These are phyloP conservation scores for Sericinus montela DNA, from an alignment of 2,888 invertebrate genomes.

Conservation along the genomic window DNA sequence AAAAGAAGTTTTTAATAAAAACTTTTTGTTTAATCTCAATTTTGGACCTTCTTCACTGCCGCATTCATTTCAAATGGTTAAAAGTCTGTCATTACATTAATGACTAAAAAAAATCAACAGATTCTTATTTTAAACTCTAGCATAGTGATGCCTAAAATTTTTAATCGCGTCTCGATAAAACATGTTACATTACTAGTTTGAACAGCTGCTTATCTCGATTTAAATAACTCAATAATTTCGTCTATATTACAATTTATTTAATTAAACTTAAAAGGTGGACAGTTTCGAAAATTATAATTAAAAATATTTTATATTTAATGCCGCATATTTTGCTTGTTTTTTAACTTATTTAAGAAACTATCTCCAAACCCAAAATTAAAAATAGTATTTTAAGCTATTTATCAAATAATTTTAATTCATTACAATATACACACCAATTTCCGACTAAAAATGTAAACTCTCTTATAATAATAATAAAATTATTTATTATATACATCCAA, in stretches of 20 bases:
- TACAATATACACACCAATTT: too few relatives aligned
- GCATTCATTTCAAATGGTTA: background rate
- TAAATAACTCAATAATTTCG: background rate
- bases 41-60: background rate
- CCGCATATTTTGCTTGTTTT: too few relatives aligned
- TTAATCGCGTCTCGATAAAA: background rate
- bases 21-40: background rate
- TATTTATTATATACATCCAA: too few relatives aligned
- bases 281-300: background rate
- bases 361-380: too few relatives aligned
- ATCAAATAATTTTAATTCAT: too few relatives aligned
- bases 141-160: background rate
- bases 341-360: background rate
- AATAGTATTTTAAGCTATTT: too few relatives aligned
- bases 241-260: background rate
- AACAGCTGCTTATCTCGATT: background rate
- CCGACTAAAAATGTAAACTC: too few relatives aligned
- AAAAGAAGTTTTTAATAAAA: too few relatives aligned
- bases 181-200: background rate
- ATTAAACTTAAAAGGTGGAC: background rate
- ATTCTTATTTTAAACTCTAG: background rate
- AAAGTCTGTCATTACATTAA: background rate
- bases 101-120: background rate
- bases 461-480: too few relatives aligned
- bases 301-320: too few relatives aligned